A percentile compares a stretch with the other conserved stretches of the same genome.
Evolutionary conservation across 2,888 invertebrate species (phyloP).

Genomic region (Agrochola lychnidis): DNA sequence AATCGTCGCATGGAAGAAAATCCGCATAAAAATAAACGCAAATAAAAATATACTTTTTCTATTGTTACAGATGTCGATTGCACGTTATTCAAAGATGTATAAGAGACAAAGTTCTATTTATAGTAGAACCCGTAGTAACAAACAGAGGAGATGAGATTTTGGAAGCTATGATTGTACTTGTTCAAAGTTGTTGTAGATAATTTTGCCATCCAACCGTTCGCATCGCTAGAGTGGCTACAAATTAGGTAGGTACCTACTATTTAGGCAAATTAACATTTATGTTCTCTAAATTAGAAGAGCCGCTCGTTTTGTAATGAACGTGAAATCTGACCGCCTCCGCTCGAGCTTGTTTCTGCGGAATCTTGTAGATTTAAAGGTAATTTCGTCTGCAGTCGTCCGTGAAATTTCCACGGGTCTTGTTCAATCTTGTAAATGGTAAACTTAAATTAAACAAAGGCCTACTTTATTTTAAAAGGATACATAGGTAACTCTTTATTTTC

Average conservation of each 20-base stretch:
- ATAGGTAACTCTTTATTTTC: conserved; percentile 4
- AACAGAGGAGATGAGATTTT: conserved; percentile 46
- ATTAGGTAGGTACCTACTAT: conserved; percentile 30
- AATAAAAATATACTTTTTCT: conserved; percentile 22
- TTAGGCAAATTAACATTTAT: conserved; percentile 44
- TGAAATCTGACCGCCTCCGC: conserved; percentile 50
- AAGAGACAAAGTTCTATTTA: conserved; percentile 25
- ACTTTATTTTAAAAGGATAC: conserved; percentile 13
- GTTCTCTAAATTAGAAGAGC: conserved; percentile 41
- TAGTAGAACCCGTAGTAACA: background rate
- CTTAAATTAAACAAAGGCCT: conserved; percentile 34
- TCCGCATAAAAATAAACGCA: conserved; percentile 25
- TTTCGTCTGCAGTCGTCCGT: conserved; percentile 60
- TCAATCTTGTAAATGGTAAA: conserved; percentile 49
- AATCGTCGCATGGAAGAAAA: conserved; percentile 38
- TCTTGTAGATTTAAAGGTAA: conserved; percentile 58
- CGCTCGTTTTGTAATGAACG: conserved; percentile 43
- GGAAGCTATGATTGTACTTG: conserved; percentile 43
- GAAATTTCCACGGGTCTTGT: conserved; percentile 46
- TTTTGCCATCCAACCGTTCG: conserved; percentile 32
- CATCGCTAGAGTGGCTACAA: conserved; percentile 27
- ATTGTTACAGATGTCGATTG: conserved; percentile 14
- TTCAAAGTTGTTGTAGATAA: conserved; percentile 48
- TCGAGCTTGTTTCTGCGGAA: conserved; percentile 43
- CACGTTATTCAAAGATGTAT: conserved; percentile 9